Evolutionary conservation across 2,888 invertebrate genomes (phyloP).

Genomic region (Hypomecis atomaria): DNA sequence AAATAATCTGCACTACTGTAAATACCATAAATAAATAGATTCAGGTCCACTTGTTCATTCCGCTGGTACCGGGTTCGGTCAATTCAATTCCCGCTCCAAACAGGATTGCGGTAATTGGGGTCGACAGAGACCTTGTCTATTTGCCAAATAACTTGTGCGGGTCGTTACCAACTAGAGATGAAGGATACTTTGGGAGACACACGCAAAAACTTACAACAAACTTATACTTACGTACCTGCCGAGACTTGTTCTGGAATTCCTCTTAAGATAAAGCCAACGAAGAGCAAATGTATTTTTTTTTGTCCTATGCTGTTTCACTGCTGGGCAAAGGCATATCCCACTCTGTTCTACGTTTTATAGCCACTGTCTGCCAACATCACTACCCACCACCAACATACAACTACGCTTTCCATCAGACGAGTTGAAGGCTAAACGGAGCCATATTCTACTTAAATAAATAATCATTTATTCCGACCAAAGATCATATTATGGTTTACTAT

Average conservation of each 20-base stretch:
- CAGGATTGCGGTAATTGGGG: conserved; percentile 38
- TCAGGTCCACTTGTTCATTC: conserved; percentile 19
- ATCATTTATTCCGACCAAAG: too few species aligned
- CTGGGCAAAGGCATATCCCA: too few species aligned
- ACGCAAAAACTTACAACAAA: conserved; percentile 7
- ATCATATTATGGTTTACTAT: too few species aligned
- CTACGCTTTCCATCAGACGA: too few species aligned
- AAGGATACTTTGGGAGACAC: conserved; percentile 1
- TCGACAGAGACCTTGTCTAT: conserved; percentile 28
- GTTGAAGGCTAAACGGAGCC: too few species aligned
- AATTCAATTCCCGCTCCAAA: conserved; percentile 36
- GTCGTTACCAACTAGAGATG: conserved; percentile 17
- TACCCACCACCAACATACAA: too few species aligned
- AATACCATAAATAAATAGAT: conserved; percentile 8
- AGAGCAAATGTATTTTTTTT: too few species aligned
- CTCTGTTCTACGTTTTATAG: too few species aligned
- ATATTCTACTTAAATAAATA: too few species aligned
- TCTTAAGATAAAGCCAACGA: neutral
- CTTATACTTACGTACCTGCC: neutral
- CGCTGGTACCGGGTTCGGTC: conserved; percentile 22
- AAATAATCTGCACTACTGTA: neutral
- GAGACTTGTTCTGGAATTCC: neutral
- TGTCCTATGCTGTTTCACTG: too few species aligned
- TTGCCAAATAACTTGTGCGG: conserved; percentile 27
- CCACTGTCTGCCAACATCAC: too few species aligned